A percentile compares a stretch with the other conserved stretches of the same genome.
phyloP scores from a whole-genome alignment of 2,888 invertebrate species.

The Chesias legatella region DNA sequence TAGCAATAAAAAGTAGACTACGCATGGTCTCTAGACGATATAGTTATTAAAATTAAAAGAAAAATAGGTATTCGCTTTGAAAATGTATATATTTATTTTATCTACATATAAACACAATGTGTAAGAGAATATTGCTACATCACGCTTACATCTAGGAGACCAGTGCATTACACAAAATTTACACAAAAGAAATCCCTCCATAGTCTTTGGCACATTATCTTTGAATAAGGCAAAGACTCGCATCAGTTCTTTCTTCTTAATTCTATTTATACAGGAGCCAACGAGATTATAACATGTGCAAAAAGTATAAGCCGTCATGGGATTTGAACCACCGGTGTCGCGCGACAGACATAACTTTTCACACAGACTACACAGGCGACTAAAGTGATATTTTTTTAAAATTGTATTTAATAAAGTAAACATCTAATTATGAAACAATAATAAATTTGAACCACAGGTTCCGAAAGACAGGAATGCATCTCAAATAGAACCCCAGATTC shows the following conservation, averaged over 20 bases:
- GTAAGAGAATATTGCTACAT: constrained; percentile 71
- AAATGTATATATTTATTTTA: constrained; percentile 72
- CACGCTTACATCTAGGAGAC: constrained; percentile 68
- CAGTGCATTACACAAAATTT: constrained; percentile 68
- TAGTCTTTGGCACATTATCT: constrained; percentile 80
- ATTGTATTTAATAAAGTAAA: too few species aligned
- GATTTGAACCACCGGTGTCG: too few species aligned
- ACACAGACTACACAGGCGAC: too few species aligned
- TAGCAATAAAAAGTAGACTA: too few species aligned
- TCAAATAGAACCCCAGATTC: too few species aligned
- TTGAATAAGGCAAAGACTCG: constrained; percentile 76
- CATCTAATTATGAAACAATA: too few species aligned
- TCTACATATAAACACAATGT: constrained; percentile 77
- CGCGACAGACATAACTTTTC: too few species aligned
- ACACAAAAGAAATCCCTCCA: constrained; percentile 56
- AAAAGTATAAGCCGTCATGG: too few species aligned
- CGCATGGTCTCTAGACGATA: too few species aligned
- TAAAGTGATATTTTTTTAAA: too few species aligned
- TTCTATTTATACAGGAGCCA: constrained; percentile 45
- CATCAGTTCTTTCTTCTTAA: constrained; percentile 65
- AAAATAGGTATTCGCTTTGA: constrained; percentile 34
- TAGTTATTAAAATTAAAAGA: background rate
- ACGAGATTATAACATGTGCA: background rate
- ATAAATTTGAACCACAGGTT: too few species aligned
- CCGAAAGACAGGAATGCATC: too few species aligned